Base-by-base conservation (phyloP, 2,888 invertebrate species). In the Hesperia comma region DNA sequence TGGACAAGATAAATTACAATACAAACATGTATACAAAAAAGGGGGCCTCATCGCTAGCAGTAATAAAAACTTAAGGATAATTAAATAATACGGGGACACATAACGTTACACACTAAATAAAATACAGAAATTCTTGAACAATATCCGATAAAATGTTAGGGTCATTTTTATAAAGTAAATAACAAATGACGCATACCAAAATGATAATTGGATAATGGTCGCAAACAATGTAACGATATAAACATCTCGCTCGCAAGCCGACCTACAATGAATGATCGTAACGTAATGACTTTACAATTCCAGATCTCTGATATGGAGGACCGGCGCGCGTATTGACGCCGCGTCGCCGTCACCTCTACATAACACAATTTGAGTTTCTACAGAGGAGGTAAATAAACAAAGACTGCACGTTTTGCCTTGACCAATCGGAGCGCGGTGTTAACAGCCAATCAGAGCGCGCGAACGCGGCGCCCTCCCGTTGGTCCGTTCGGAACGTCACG, bases 251-350 rank as follows among this genome's bases (percentile, higher is more conserved):
- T 1, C 14, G n/a, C 17, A 32, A 55, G 33, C 15, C 7, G 15
- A 17, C n/a, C 7, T 6, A 15, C 4, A 6, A 17, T 7, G 14
- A 46, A 46, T 46, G 15, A 17, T 6, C 19, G 40, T 57, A 40
- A 37, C 17, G 14, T 1, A 37, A 8, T 32, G 6, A 26, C 21
- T 37, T 41, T 21, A 7, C 12, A 61, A 32, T 80, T 75, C 0
- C 84, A 92, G 92, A 84, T 91, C 83, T 84, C 89, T 3, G 92
- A 92, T 72, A 74, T 88, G 71, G 91, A 92, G 55, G 92, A 92
- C 63, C 82, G 92, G 62, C 92, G 91, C 78, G 88, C 92, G 62
- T 92, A 92, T 89, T 92, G 92, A 92, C 89, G 83, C 70, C 78
- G 72, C 78, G 74, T 79, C 70, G 61, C 63, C 62, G 54, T 68